Base-by-base conservation (phyloP, 2,888 invertebrate genomes). In the Lypha dubia region DNA sequence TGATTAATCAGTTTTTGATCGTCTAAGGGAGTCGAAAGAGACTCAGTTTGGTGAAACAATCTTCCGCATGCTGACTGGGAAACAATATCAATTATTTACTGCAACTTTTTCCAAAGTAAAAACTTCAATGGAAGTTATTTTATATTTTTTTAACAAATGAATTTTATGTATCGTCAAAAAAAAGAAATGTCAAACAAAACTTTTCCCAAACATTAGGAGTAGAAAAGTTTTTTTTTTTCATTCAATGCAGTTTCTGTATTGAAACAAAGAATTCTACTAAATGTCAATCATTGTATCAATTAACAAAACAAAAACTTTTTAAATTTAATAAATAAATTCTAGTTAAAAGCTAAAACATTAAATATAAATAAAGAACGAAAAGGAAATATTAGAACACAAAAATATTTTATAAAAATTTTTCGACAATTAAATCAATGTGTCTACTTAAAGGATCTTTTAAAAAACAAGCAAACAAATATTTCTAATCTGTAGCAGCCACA, bases 281-380 rank as follows among this genome's bases (percentile, higher is more conserved):
- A 77, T 68, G 44, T 44, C 79, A 71, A 83, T 80, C 49, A 44
- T 68, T 56, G 68, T 62, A 80, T 80, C 76, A 84, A 80, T 68
- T 80, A 80, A 51, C 9, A 60, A 53, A 49, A 62, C 65, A 53
- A 28, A 73, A 51, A 41, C 2, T 38, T 15, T 24, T 35, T 9
- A 41, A 65, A 60, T 8, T 58, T 11, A 46, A 49, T 8, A 20
- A 70, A 49, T 20, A 20, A 49, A 49, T n/a, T n/a, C n/a, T 3
- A 17, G 8, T 8, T 8, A 49, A 17, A 49, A 20, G 20, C 49
- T 49, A 8, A 7, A 49, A 20, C 17, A 7, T 17, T 20, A 49
- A 20, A 49, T 17, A 2, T 9, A 49, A 49, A 49, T 49, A n/a
- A n/a, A n/a, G n/a, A n/a, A n/a, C n/a, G 20, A 4, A 20, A 46